phyloP scores from a whole-genome alignment of 2,797 vertebrate genomes.

The Sebastes miniatus region DNA sequence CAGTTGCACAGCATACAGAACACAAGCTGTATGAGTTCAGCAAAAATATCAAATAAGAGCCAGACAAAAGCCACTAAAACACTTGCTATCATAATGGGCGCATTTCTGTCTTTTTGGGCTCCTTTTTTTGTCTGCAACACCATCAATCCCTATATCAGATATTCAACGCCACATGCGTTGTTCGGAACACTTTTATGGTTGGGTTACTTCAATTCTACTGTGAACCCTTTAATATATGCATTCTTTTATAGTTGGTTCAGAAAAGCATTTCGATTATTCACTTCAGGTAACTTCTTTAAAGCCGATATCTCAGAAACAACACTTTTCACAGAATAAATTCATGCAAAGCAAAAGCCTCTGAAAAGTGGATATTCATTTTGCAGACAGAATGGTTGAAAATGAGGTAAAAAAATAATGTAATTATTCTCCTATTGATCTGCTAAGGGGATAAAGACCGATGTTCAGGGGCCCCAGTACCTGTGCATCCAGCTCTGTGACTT shows the following conservation, averaged over 20 bases:
- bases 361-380: too few relatives aligned
- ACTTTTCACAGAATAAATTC: slow-evolving; percentile 21
- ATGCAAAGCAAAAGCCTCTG: background rate
- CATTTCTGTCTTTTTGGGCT: slow-evolving; percentile 55
- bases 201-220: slow-evolving; percentile 65
- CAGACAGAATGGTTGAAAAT: background rate
- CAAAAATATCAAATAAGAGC: background rate
- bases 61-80: slow-evolving; percentile 51
- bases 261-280: slow-evolving; percentile 57
- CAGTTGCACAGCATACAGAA: slow-evolving; percentile 26
- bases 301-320: slow-evolving; percentile 17
- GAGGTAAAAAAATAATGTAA: background rate
- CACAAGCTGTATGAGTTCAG: background rate
- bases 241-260: slow-evolving; percentile 72
- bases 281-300: slow-evolving; percentile 31
- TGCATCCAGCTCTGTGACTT: too few relatives aligned
- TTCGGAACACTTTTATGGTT: slow-evolving; percentile 57
- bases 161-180: slow-evolving; percentile 39
- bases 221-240: slow-evolving; percentile 67
- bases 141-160: slow-evolving; percentile 50
- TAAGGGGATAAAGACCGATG: too few relatives aligned
- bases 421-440: too few relatives aligned
- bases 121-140: slow-evolving; percentile 66
- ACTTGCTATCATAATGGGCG: slow-evolving; percentile 46
- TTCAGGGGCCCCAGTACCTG: too few relatives aligned